Conservation (phyloP, 2,797 vertebrate genomes). For the Sphaeramia orbicularis region DNA sequence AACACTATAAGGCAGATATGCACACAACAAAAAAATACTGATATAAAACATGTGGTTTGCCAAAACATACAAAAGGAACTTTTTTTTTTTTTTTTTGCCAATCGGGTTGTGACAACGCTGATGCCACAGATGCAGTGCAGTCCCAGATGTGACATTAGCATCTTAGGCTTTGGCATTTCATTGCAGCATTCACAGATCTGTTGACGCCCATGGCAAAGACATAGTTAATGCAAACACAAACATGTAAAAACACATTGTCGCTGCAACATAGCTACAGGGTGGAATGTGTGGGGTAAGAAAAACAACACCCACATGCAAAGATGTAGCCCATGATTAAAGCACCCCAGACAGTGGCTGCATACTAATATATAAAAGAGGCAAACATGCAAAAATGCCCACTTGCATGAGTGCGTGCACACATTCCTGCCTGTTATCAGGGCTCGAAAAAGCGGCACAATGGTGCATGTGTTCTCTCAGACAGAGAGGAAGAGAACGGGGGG, state of each 20-base stretch:
- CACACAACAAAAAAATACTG: too few species aligned
- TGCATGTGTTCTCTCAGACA: slow-evolving; percentile 72
- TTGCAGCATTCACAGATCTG: slow-evolving; percentile 45
- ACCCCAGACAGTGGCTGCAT: neutral
- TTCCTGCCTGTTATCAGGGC: slow-evolving; percentile 48
- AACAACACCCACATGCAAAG: slow-evolving; percentile 48
- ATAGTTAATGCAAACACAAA: slow-evolving; percentile 20
- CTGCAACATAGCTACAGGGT: slow-evolving; percentile 27
- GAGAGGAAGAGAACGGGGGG: slow-evolving; percentile 61
- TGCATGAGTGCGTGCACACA: slow-evolving; percentile 40
- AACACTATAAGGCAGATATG: too few species aligned
- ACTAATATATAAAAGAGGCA: slow-evolving; percentile 2
- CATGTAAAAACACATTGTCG: slow-evolving; percentile 44
- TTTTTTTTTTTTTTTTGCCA: too few species aligned
- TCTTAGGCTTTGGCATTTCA: slow-evolving; percentile 36
- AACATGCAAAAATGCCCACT: slow-evolving; percentile 12
- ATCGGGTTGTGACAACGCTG: neutral
- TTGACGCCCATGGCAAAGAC: slow-evolving; percentile 50
- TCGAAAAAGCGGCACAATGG: slow-evolving; percentile 65
- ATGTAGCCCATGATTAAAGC: slow-evolving; percentile 36
- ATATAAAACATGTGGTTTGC: too few species aligned
- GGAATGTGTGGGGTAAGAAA: slow-evolving; percentile 30
- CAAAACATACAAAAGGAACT: too few species aligned
- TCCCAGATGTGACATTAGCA: slow-evolving; percentile 48
- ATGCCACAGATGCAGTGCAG: slow-evolving; percentile 13